Evolutionary conservation across 2,113 vertebrate genomes (phyloP), one percentile per base, ranked within the genome.

Genomic region (Corythornis vintsioides): DNA sequence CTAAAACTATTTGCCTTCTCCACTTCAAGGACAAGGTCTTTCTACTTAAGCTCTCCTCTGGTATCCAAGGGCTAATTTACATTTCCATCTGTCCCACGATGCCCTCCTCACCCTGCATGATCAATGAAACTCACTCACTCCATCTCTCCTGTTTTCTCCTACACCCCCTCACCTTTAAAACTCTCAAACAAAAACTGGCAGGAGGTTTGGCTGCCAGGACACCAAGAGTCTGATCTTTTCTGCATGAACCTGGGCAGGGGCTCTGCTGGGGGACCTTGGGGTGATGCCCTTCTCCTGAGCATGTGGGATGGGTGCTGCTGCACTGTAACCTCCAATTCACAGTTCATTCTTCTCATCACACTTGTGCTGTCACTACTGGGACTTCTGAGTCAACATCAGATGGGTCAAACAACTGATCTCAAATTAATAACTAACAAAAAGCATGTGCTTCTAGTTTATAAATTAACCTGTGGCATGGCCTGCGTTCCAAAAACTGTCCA

Each of bases 401-500:
- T 90, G 45, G 79, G 21, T 82, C 45, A 72, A 71, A 52, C 16
- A 55, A 88, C 3, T 7, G 79, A 89, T 50, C 38, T 25, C 31
- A 55, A 93, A 92, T 52, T 84, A 94, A 87, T 86, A 66, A 86
- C 72, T 83, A 85, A 86, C 28, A 31, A 63, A 76, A 82, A 89
- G 64, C 4, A 3, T 35, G 33, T 50, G 60, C n/a, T 66, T 76
- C 19, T 12, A 83, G 81, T 70, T 91, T 59, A 89, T 77, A 79
- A 94, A 95, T 83, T 86, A 93, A 89, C 47, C 70, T 47, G 60
- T 52, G 38, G 63, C 50, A 67, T 31, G 55, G 57, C 35, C 53
- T 70, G 55, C 20, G 14, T 38, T 67, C 11, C 38, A 47, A 85
- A 64, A 89, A 79, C 25, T 77, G 42, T 47, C 43, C 48, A 81